Conservation (phyloP, 2,113 vertebrate genomes). For the Furnarius figulus region DNA sequence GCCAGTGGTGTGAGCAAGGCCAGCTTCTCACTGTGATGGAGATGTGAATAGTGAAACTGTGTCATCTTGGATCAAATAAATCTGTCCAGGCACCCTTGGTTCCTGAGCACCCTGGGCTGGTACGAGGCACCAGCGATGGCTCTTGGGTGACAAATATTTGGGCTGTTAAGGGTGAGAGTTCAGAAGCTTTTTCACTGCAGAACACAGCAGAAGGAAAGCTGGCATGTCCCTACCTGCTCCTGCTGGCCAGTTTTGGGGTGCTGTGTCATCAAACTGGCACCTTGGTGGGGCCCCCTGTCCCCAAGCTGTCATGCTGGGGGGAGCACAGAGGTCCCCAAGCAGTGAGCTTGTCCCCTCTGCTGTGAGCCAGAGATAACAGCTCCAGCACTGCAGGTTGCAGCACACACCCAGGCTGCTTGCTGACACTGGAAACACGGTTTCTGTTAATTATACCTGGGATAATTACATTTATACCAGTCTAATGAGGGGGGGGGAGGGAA, state of each 20-base stretch:
- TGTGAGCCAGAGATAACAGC: not conserved
- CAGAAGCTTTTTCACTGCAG: not conserved
- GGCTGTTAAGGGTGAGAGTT: rapidly evolving
- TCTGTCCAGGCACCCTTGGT: not conserved
- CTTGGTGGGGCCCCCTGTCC: not conserved
- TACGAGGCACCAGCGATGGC: rapidly evolving
- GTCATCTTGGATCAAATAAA: not conserved
- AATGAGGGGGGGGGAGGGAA: conserved; percentile 8
- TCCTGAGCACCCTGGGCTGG: not conserved
- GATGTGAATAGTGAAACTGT: not conserved
- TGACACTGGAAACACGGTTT: not conserved
- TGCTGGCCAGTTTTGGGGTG: not conserved
- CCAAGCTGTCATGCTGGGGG: rapidly evolving
- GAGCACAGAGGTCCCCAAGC: not conserved
- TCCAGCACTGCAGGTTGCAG: not conserved
- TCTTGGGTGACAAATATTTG: not conserved
- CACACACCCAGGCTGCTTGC: not conserved
- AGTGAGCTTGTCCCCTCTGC: not conserved
- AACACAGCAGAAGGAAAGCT: not conserved
- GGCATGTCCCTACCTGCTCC: not conserved
- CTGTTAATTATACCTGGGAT: conserved; percentile 46
- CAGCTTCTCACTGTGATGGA: rapidly evolving
- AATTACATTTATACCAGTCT: not conserved
- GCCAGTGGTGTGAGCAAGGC: rapidly evolving
- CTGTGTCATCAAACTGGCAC: not conserved